These are phyloP conservation scores for Melinaea menophilus DNA, from an alignment of 2,888 invertebrate species.

Conservation along the genomic window DNA sequence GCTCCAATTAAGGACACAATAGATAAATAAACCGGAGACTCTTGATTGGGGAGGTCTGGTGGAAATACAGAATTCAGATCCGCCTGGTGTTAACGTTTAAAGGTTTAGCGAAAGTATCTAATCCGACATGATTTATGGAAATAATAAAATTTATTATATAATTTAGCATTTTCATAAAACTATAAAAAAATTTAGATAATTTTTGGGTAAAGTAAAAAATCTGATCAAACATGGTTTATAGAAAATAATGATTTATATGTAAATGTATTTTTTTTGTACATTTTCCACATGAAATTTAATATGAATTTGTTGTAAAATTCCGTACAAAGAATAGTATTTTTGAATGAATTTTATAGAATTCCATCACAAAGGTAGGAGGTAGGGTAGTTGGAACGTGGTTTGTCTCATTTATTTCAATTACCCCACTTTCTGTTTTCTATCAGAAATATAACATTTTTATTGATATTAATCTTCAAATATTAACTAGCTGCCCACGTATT, in stretches of 20 bases:
- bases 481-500: too few relatives aligned
- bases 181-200: too few relatives aligned
- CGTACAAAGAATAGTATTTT: neutral
- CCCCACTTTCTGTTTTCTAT: constrained; percentile 5
- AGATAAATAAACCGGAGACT: constrained; percentile 1
- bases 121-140: too few relatives aligned
- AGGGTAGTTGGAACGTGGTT: neutral
- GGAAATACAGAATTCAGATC: constrained; percentile 1
- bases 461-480: neutral
- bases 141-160: too few relatives aligned
- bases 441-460: neutral
- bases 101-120: too few relatives aligned
- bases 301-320: too few relatives aligned
- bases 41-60: neutral
- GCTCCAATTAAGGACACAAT: neutral
- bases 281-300: too few relatives aligned
- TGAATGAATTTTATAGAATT: neutral
- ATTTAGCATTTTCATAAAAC: too few relatives aligned
- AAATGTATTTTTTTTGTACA: too few relatives aligned
- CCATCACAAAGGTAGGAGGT: neutral
- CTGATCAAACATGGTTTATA: too few relatives aligned
- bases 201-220: too few relatives aligned
- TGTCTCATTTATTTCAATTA: constrained; percentile 6
- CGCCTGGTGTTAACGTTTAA: neutral
- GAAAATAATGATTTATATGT: too few relatives aligned